Evolutionary conservation across 2,113 vertebrate genomes (phyloP).

Genomic region (Pangasianodon gigas): DNA sequence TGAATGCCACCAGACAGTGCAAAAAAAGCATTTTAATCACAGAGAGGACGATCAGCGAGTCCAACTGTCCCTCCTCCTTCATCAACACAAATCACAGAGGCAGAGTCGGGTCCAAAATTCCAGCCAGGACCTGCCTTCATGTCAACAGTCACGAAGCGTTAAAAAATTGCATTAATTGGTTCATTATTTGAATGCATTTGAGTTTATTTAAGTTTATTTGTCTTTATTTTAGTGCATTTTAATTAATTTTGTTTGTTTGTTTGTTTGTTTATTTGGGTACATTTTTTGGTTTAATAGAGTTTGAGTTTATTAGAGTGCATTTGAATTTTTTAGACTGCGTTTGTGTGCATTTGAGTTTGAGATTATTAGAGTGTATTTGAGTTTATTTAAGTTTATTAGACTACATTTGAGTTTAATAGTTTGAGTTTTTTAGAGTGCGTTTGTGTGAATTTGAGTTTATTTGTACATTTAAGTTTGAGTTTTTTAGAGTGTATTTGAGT

Average conservation of each 20-base stretch:
- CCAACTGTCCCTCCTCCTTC: slow-evolving; percentile 10
- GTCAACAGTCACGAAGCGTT: neutral
- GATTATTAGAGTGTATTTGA: neutral
- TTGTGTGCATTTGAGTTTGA: neutral
- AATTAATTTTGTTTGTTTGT: neutral
- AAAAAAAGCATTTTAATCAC: slow-evolving; percentile 33
- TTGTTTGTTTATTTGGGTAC: neutral
- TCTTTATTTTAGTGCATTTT: neutral
- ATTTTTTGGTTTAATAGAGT: neutral
- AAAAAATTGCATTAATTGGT: neutral
- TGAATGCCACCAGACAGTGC: slow-evolving; percentile 46
- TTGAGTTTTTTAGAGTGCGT: neutral
- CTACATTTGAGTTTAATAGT: neutral
- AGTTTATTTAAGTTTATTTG: neutral
- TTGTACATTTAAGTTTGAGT: neutral
- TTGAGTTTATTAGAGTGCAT: neutral
- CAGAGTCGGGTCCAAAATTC: neutral
- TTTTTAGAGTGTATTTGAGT: neutral
- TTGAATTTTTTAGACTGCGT: neutral
- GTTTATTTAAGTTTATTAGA: neutral
- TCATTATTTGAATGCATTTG: neutral
- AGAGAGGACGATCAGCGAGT: slow-evolving; percentile 1
- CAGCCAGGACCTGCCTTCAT: neutral
- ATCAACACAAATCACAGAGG: slow-evolving; percentile 22
- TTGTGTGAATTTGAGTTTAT: neutral